A percentile compares a stretch with the other conserved stretches of the same genome.
Evolutionary conservation across 2,797 vertebrate genomes (phyloP).

Genomic region (Lepilemur ruficaudatus): DNA sequence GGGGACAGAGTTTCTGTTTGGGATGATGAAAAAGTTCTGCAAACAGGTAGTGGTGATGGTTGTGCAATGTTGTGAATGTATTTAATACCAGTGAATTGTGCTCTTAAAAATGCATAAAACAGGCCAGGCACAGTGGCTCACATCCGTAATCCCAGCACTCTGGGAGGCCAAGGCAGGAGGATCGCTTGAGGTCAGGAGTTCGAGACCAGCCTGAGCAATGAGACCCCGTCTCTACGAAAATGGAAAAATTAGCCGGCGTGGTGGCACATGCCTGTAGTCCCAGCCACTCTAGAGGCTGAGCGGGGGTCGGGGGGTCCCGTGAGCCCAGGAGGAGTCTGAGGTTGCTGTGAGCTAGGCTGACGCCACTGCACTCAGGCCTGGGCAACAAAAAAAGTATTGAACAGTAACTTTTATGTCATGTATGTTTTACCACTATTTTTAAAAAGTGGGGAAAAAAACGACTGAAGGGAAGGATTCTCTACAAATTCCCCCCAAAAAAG

Average conservation of each 20-base stretch:
- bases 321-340: not conserved
- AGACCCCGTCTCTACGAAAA: too few relatives aligned
- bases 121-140: not conserved
- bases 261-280: not conserved
- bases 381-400: not conserved
- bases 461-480: not conserved
- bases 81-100: rapidly evolving
- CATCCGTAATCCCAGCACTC: not conserved
- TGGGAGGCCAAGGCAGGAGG: not conserved
- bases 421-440: not conserved
- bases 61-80: rapidly evolving
- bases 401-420: not conserved
- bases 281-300: not conserved
- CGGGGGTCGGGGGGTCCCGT: too few relatives aligned
- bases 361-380: not conserved
- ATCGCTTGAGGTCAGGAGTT: not conserved
- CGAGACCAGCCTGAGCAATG: not conserved
- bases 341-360: not conserved
- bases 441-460: not conserved
- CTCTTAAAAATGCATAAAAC: rapidly evolving
- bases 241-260: too few relatives aligned
- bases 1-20: too few relatives aligned
- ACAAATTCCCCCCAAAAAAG: not conserved
- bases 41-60: rapidly evolving
- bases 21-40: not conserved